Conservation (phyloP, 2,888 invertebrate species). For the Aphidoletes aphidimyza region DNA sequence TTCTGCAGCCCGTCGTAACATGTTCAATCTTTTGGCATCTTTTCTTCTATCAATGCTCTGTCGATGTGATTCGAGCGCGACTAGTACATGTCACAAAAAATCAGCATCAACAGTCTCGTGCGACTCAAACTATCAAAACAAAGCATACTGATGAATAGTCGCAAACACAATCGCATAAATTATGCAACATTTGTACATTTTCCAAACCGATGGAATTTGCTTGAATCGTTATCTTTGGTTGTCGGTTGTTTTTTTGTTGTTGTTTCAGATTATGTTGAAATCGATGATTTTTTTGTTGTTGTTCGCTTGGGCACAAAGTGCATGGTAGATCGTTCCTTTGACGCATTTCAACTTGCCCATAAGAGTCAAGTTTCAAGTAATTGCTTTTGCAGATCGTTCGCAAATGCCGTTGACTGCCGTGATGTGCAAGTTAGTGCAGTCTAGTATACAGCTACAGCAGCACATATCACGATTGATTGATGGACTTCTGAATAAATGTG, state of each 20-base stretch:
- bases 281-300: not conserved
- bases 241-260: not conserved
- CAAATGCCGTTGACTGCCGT: not conserved
- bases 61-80: no score
- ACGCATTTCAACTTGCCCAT: slow-evolving; percentile 14
- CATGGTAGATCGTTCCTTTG: not conserved
- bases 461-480: not conserved
- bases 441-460: not conserved
- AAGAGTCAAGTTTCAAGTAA: not conserved
- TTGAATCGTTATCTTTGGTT: not conserved
- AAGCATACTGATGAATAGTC: not conserved
- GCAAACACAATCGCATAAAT: not conserved
- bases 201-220: not conserved
- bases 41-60: no score
- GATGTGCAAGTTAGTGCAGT: not conserved
- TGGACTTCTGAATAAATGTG: not conserved
- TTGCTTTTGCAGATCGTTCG: not conserved
- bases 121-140: no score
- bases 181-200: not conserved
- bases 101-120: no score
- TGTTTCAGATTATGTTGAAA: not conserved
- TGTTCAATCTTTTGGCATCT: no score
- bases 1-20: no score
- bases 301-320: not conserved
- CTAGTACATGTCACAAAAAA: not conserved